Conservation (phyloP, 2,113 vertebrate species). For the Vidua chalybeata region DNA sequence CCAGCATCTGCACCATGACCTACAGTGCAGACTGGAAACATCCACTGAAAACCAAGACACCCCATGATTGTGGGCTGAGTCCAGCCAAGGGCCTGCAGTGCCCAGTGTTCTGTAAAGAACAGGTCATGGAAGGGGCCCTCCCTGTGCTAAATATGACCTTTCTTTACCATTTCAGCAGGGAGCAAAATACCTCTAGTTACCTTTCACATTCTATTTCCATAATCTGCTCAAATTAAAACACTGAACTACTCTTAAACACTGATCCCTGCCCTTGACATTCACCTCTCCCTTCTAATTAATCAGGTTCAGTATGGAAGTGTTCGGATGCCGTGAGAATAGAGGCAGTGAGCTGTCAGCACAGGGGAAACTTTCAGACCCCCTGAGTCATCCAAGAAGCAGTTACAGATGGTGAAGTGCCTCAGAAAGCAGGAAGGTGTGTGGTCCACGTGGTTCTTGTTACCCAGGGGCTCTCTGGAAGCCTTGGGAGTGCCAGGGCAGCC, state of each 20-base stretch:
- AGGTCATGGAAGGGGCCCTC: background rate
- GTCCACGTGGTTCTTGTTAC: conserved; percentile 46
- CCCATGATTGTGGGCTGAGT: background rate
- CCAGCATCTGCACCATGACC: background rate
- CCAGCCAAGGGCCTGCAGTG: background rate
- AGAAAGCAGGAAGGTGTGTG: background rate
- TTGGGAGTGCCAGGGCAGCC: background rate
- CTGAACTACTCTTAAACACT: background rate
- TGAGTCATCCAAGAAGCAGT: background rate
- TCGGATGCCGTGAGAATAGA: background rate
- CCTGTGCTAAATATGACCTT: background rate
- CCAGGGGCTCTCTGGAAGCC: background rate
- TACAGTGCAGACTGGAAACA: background rate
- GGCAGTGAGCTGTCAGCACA: background rate
- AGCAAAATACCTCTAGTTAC: background rate
- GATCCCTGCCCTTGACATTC: background rate
- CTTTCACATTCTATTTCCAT: background rate
- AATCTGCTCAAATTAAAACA: background rate
- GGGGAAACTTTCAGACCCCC: background rate
- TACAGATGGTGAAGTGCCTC: conserved; percentile 10
- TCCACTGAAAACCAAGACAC: background rate
- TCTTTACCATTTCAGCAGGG: background rate
- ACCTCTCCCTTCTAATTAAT: background rate
- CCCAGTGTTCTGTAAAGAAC: background rate
- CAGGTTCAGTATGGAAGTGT: background rate